These are phyloP conservation scores for Panulirus ornatus DNA, from an alignment of 1,140 invertebrate genomes.

Conservation along the genomic window DNA sequence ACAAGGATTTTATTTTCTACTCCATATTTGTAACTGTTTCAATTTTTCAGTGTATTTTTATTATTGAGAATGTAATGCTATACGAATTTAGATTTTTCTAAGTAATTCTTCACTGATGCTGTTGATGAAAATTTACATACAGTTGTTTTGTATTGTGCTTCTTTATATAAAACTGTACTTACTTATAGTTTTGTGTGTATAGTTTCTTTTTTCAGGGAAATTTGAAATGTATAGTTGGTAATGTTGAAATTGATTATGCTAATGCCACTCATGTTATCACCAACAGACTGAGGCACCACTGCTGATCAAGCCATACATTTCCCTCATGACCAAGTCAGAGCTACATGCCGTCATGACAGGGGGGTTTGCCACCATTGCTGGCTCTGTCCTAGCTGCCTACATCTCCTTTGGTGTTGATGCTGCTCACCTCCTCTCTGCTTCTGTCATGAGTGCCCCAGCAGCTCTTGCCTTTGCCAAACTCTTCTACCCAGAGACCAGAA, in stretches of 20 bases:
- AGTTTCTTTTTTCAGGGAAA: too few relatives aligned
- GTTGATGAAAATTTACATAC: too few relatives aligned
- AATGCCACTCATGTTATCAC: background rate
- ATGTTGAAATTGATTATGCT: background rate
- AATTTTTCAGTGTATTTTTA: too few relatives aligned
- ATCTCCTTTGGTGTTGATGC: slow-evolving; percentile 92
- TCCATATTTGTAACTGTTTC: too few relatives aligned
- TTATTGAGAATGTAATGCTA: too few relatives aligned
- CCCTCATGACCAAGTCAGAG: slow-evolving; percentile 91
- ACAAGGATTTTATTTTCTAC: too few relatives aligned
- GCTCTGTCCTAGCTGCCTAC: slow-evolving; percentile 94
- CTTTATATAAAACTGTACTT: too few relatives aligned
- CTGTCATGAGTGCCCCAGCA: slow-evolving; percentile 96
- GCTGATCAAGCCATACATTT: slow-evolving; percentile 91
- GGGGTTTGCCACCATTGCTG: slow-evolving; percentile 96
- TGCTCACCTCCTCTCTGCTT: slow-evolving; percentile 90
- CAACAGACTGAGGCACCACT: slow-evolving; percentile 92
- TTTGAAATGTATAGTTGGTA: background rate
- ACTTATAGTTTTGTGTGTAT: too few relatives aligned
- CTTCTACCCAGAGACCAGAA: slow-evolving; percentile 92
- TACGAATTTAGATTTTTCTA: too few relatives aligned
- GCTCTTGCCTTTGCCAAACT: slow-evolving; percentile 93
- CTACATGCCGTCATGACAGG: slow-evolving; percentile 95
- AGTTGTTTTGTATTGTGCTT: too few relatives aligned
- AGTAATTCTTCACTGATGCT: too few relatives aligned